phyloP scores from a whole-genome alignment of 2,113 vertebrate genomes.

The Rhodinocichla rosea region DNA sequence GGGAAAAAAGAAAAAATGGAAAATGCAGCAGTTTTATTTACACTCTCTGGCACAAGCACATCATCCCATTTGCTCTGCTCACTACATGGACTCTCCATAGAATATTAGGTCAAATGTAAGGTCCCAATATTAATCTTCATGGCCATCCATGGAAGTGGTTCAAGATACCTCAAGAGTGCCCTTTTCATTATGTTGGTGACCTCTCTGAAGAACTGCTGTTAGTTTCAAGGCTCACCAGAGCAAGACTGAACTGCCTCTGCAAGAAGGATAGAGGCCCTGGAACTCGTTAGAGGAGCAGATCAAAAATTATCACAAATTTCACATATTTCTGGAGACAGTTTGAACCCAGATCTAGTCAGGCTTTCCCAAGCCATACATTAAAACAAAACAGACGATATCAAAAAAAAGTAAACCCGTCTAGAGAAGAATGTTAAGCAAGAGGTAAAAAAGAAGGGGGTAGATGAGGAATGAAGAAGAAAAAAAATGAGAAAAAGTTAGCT shows the following conservation, averaged over 20 bases:
- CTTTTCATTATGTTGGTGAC: constrained; percentile 27
- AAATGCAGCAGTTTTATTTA: not conserved
- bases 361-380: not conserved
- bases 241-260: not conserved
- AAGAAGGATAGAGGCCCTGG: not conserved
- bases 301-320: not conserved
- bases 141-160: constrained; percentile 15
- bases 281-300: not conserved
- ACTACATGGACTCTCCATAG: not conserved
- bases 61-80: not conserved
- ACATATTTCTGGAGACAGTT: not conserved
- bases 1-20: no score
- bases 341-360: not conserved
- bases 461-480: not conserved
- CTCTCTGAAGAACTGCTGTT: constrained; percentile 10
- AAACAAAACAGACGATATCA: not conserved
- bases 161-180: constrained; percentile 7
- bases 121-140: constrained; percentile 9
- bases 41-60: not conserved
- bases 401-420: not conserved
- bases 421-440: not conserved
- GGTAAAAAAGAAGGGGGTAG: not conserved
- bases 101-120: constrained; percentile 35
- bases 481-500: not conserved
- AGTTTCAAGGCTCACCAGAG: constrained; percentile 30